These are phyloP conservation scores for Melinaea menophilus DNA, from an alignment of 2,888 invertebrate species.

Conservation along the genomic window DNA sequence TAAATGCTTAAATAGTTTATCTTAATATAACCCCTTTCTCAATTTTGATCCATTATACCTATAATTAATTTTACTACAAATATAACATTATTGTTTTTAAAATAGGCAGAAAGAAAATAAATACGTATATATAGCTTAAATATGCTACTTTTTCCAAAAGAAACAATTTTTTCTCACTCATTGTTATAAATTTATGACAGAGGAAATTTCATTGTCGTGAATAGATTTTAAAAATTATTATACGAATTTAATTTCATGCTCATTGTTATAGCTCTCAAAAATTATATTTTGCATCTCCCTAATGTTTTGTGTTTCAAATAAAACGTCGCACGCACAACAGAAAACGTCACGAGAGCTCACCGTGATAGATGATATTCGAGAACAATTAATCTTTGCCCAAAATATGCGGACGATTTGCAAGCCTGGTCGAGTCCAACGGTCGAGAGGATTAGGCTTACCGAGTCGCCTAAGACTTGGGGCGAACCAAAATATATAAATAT, in stretches of 20 bases:
- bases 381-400: constrained; percentile 78
- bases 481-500: no score
- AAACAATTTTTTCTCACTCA: not conserved
- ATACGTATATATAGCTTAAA: no score
- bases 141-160: no score
- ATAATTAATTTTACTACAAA: no score
- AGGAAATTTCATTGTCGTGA: not conserved
- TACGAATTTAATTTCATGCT: not conserved
- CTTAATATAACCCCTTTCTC: no score
- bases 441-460: constrained; percentile 56
- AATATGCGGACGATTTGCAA: constrained; percentile 78
- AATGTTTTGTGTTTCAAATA: constrained; percentile 68
- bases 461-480: not conserved
- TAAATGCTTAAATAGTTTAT: no score
- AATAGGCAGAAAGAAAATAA: no score
- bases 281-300: constrained; percentile 36
- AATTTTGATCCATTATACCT: no score
- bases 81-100: no score
- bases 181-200: not conserved
- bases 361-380: constrained; percentile 78
- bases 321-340: constrained; percentile 74
- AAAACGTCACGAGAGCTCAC: constrained; percentile 72
- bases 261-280: constrained; percentile 3
- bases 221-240: not conserved
- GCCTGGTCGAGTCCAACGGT: constrained; percentile 76